Percentiles rank a stretch among this genome's conserved stretches.
Evolutionary conservation across 2,888 invertebrate species (phyloP).

Genomic region (Adelognathus sp.): DNA sequence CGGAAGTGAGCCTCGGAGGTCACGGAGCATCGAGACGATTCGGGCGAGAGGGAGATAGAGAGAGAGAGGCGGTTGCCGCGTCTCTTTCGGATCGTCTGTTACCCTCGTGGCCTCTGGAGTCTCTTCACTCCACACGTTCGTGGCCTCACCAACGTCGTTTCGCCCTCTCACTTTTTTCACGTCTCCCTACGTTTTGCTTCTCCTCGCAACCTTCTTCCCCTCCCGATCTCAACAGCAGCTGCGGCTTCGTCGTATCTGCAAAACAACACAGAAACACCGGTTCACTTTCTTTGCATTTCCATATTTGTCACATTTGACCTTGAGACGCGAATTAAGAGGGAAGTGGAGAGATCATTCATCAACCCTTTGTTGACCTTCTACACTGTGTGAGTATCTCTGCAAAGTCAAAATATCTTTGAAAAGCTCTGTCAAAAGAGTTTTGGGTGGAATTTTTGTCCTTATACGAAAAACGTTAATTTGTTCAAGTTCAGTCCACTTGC

Average conservation of each 20-base stretch:
- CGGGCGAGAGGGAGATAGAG: too few relatives aligned
- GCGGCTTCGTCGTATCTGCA: constrained; percentile 23
- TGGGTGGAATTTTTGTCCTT: not conserved
- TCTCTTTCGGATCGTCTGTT: constrained; percentile 1
- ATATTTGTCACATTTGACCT: constrained; percentile 15
- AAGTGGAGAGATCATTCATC: not conserved
- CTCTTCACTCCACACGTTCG: constrained; percentile 15
- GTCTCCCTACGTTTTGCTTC: not conserved
- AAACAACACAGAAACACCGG: constrained; percentile 9
- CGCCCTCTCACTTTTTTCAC: constrained; percentile 3
- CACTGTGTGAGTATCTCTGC: not conserved
- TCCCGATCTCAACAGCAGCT: constrained; percentile 17
- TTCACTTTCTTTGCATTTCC: constrained; percentile 9
- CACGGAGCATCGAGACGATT: constrained; percentile 51
- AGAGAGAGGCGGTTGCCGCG: constrained; percentile 4
- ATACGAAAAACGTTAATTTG: too few relatives aligned
- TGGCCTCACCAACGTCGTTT: constrained; percentile 37
- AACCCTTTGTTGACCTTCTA: not conserved
- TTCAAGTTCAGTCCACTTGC: too few relatives aligned
- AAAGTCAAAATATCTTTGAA: not conserved
- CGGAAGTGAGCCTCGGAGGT: constrained; percentile 68
- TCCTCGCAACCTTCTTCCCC: constrained; percentile 1
- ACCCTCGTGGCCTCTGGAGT: constrained; percentile 54
- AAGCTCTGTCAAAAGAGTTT: not conserved
- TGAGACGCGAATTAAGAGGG: not conserved